A percentile compares a stretch with the other conserved stretches of the same genome.
phyloP scores from a whole-genome alignment of 2,888 invertebrate species.

The Cecidostiba fungosa region DNA sequence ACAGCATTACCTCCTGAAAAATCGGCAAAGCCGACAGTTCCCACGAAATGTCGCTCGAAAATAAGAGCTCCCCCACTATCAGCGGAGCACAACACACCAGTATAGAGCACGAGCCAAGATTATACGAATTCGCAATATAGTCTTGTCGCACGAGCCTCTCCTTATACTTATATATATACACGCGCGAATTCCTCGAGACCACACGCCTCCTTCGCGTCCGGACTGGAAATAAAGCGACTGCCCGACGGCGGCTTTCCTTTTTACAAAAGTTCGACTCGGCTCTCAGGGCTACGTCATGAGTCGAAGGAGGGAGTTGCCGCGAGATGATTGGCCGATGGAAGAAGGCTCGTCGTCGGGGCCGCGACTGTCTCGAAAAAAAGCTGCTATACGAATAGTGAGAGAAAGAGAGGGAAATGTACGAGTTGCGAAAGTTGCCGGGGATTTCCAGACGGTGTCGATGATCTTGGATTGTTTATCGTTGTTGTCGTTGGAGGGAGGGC shows the following conservation, averaged over 20 bases:
- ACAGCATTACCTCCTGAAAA: neutral
- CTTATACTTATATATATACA: neutral
- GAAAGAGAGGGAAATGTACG: neutral
- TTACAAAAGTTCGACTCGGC: conserved; percentile 2
- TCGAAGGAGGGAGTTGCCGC: neutral
- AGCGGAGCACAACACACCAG: neutral
- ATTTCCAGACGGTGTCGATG: conserved; percentile 1
- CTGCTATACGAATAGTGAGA: neutral
- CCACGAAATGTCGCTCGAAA: neutral
- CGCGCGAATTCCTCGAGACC: conserved; percentile 25
- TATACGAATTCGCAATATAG: neutral
- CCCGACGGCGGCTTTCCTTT: conserved; percentile 6
- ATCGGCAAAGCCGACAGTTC: neutral
- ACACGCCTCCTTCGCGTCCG: conserved; percentile 47
- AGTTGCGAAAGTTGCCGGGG: neutral
- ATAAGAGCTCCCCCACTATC: neutral
- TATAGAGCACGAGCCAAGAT: neutral
- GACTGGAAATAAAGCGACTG: conserved; percentile 56
- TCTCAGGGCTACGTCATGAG: conserved; percentile 12
- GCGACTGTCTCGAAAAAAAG: neutral
- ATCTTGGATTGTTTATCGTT: neutral
- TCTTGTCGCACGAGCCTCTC: neutral
- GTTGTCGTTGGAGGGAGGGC: neutral
- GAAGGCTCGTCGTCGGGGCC: conserved; percentile 50
- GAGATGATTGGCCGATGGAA: conserved; percentile 32